These are phyloP conservation scores for Pangasius larnaudii DNA, from an alignment of 2,797 vertebrate genomes.

Conservation along the genomic window DNA sequence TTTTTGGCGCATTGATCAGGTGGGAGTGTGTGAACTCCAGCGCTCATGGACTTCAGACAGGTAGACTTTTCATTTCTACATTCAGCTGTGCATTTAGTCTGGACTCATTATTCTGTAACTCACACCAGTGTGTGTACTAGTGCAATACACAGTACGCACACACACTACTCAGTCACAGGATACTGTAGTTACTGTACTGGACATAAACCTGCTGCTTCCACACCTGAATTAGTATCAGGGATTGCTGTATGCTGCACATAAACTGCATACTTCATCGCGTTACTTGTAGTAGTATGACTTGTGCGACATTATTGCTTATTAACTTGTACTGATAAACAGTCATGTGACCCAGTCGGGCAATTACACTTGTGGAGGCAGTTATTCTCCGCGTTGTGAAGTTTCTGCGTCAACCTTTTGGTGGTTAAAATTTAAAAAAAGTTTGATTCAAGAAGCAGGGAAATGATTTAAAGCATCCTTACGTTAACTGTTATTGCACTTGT, in stretches of 20 bases:
- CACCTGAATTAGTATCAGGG: neutral
- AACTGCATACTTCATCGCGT: neutral
- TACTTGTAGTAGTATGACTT: neutral
- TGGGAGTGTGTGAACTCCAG: neutral
- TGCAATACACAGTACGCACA: neutral
- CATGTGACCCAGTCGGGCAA: neutral
- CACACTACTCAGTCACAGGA: neutral
- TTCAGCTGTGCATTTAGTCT: neutral
- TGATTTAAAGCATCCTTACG: neutral
- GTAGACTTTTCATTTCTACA: neutral
- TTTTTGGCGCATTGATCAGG: neutral
- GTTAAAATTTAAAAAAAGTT: neutral
- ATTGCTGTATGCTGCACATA: no score
- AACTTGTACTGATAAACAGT: neutral
- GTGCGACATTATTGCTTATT: neutral
- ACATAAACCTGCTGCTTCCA: neutral
- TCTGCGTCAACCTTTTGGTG: neutral
- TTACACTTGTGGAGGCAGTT: neutral
- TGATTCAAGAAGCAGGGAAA: neutral
- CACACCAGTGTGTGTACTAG: neutral
- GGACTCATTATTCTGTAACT: neutral
- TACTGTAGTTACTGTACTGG: neutral
- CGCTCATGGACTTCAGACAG: neutral
- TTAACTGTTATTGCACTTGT: neutral
- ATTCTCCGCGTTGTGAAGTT: neutral